phyloP scores from a whole-genome alignment of 1,140 invertebrate species.

The Theocolax elegans region DNA sequence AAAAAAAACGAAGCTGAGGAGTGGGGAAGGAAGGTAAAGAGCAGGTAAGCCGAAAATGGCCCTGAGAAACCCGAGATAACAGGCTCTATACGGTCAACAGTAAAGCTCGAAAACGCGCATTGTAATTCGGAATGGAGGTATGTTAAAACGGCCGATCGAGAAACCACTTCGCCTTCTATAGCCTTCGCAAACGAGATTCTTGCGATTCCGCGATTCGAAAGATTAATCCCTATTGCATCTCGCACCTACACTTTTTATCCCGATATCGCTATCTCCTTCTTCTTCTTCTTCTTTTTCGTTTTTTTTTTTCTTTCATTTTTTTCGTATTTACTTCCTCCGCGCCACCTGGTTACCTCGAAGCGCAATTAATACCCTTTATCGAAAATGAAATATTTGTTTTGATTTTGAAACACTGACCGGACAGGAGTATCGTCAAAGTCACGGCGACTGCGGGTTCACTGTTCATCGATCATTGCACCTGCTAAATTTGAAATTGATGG shows the following conservation, averaged over 20 bases:
- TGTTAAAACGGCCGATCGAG: slow-evolving; percentile 27
- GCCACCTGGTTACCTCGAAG: too few relatives aligned
- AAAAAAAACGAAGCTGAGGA: slow-evolving; percentile 16
- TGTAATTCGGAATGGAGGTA: slow-evolving; percentile 32
- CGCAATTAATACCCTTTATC: too few relatives aligned
- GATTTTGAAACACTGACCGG: too few relatives aligned
- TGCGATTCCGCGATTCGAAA: slow-evolving; percentile 32
- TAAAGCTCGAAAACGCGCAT: slow-evolving; percentile 20
- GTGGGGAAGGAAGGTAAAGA: too few relatives aligned
- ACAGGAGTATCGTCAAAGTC: too few relatives aligned
- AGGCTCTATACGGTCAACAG: slow-evolving; percentile 5
- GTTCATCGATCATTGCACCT: slow-evolving; percentile 29
- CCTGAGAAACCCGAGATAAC: slow-evolving; percentile 15
- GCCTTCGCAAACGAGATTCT: slow-evolving; percentile 33
- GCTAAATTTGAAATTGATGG: slow-evolving; percentile 9
- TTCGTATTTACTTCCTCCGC: not conserved
- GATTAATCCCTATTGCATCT: slow-evolving; percentile 35
- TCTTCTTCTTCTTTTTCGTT: not conserved
- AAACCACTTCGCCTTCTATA: slow-evolving; percentile 17
- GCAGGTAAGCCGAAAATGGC: not conserved
- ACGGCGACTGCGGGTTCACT: too few relatives aligned
- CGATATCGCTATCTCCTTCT: too few relatives aligned
- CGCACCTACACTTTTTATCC: not conserved
- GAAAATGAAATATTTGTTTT: too few relatives aligned
- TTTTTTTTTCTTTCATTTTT: not conserved